phyloP scores from a whole-genome alignment of 1,140 invertebrate species.

The Drosophila ironensis region DNA sequence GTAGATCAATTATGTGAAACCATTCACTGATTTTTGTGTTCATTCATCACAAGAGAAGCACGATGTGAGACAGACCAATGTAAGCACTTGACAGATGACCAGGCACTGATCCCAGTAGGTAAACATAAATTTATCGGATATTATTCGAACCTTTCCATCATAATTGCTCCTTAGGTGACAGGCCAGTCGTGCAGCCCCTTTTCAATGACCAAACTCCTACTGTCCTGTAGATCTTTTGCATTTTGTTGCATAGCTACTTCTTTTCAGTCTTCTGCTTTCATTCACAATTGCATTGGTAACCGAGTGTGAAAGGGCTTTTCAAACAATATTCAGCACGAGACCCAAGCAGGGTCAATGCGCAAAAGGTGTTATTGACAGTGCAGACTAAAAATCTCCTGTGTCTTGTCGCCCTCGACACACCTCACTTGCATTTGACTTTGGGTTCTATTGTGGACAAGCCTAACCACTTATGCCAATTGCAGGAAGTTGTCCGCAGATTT shows the following conservation, averaged over 20 bases:
- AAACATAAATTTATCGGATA: conserved; percentile 81
- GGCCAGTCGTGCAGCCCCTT: conserved; percentile 20
- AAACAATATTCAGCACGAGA: conserved; percentile 16
- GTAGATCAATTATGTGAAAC: conserved; percentile 60
- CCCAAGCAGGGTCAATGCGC: conserved; percentile 1
- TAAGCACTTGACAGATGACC: conserved; percentile 73
- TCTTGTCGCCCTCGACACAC: conserved; percentile 52
- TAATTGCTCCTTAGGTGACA: conserved; percentile 72
- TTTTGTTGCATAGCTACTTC: conserved; percentile 1
- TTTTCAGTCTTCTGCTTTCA: conserved; percentile 34
- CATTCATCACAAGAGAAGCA: conserved; percentile 54
- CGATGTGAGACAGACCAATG: conserved; percentile 1
- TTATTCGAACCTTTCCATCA: conserved; percentile 79
- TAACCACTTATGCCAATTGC: conserved; percentile 60
- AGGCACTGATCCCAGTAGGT: conserved; percentile 58
- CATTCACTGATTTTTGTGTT: conserved; percentile 36
- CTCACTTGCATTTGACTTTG: conserved; percentile 80
- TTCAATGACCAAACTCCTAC: conserved; percentile 44
- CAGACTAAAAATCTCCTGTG: conserved; percentile 40
- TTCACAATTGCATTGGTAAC: conserved; percentile 36
- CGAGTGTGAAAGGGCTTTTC: conserved; percentile 74
- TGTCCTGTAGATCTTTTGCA: conserved; percentile 42
- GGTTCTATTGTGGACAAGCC: conserved; percentile 37
- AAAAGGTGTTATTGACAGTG: conserved; percentile 30
- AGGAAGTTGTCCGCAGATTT: conserved; percentile 20